A percentile compares a stretch with the other conserved stretches of the same genome.
These are phyloP conservation scores for Sylvilagus floridanus DNA, from an alignment of 2,797 vertebrate species.

Conservation along the genomic window DNA sequence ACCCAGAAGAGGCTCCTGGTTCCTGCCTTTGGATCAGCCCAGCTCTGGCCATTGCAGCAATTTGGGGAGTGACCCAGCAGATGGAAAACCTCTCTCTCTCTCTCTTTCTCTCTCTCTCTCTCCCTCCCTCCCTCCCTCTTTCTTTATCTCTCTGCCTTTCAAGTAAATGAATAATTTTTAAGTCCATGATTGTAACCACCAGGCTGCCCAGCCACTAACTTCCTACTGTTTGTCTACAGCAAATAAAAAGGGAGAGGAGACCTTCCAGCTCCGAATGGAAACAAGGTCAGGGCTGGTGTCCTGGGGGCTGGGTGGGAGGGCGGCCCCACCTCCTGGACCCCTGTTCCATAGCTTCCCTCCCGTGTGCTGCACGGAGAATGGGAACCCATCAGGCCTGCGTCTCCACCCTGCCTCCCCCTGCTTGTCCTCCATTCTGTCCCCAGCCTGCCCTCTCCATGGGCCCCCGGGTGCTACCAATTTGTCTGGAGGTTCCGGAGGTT, in stretches of 20 bases:
- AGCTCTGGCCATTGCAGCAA: too few relatives aligned
- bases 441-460: not conserved
- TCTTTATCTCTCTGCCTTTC: too few relatives aligned
- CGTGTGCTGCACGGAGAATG: not conserved
- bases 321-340: not conserved
- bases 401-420: not conserved
- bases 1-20: too few relatives aligned
- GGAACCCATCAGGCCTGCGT: not conserved
- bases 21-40: too few relatives aligned
- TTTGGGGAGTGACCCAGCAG: too few relatives aligned
- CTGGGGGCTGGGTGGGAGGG: not conserved
- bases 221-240: slow-evolving; percentile 63
- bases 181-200: too few relatives aligned
- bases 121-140: too few relatives aligned
- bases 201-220: not conserved
- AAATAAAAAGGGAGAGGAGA: slow-evolving; percentile 45
- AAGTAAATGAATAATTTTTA: too few relatives aligned
- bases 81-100: too few relatives aligned
- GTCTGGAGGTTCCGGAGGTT: too few relatives aligned
- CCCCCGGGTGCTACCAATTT: not conserved
- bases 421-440: not conserved
- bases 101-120: too few relatives aligned
- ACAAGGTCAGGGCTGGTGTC: slow-evolving; percentile 46
- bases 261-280: slow-evolving; percentile 60
- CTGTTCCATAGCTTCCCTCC: not conserved